Evolutionary conservation across 2,113 vertebrate genomes (phyloP).

Genomic region (Dryoscopus gambensis): DNA sequence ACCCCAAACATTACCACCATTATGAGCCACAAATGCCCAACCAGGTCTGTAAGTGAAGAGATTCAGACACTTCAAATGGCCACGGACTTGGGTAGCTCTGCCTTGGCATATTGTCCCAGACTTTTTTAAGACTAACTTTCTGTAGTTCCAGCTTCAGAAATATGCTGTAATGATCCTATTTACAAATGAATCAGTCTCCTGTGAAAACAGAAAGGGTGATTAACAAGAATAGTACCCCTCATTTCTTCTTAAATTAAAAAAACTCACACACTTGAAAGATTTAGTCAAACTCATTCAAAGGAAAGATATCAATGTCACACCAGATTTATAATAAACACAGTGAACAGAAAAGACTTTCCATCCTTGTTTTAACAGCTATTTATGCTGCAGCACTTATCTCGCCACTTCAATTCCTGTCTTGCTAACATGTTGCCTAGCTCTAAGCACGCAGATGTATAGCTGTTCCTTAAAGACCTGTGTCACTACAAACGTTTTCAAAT

Average conservation of each 20-base stretch:
- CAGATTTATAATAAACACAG: not conserved
- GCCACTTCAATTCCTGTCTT: not conserved
- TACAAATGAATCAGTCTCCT: not conserved
- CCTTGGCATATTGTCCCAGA: not conserved
- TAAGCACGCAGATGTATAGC: not conserved
- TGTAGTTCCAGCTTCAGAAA: not conserved
- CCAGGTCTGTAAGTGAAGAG: not conserved
- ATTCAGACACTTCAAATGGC: not conserved
- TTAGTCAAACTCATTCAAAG: not conserved
- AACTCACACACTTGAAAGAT: not conserved
- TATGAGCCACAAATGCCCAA: not conserved
- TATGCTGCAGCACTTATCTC: not conserved
- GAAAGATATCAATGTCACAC: not conserved
- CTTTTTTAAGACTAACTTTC: not conserved
- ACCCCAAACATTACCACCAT: accelerated
- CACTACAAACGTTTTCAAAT: not conserved
- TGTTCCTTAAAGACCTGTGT: not conserved
- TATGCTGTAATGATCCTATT: not conserved
- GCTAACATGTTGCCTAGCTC: not conserved
- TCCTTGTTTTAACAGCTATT: not conserved
- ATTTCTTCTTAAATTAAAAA: not conserved
- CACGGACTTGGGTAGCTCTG: not conserved
- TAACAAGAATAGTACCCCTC: not conserved
- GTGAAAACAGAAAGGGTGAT: not conserved
- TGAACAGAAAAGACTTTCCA: not conserved